Conservation (phyloP, 2,888 invertebrate genomes). For the Iselma pallidipennis region DNA sequence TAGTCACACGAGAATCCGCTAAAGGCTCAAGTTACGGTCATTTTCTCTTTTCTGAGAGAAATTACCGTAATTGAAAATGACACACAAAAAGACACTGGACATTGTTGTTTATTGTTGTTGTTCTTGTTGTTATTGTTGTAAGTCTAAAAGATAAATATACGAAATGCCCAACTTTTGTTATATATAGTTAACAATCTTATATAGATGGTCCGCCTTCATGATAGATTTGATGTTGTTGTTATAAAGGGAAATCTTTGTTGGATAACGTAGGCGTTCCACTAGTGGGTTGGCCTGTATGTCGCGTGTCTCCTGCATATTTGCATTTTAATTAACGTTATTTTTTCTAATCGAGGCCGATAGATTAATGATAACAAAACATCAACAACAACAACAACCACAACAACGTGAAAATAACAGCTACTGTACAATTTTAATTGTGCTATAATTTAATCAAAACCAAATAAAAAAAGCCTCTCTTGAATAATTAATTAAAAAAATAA, state of each 20-base stretch:
- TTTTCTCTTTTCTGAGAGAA: constrained; percentile 17
- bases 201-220: constrained; percentile 1
- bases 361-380: constrained; percentile 8
- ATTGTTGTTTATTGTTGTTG: background rate
- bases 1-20: constrained; percentile 5
- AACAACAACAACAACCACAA: constrained; percentile 15
- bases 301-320: constrained; percentile 18
- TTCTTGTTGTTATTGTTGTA: background rate
- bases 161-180: background rate
- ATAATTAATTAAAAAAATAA: background rate
- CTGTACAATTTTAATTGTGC: background rate
- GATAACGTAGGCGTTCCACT: background rate
- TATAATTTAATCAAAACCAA: background rate
- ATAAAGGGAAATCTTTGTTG: background rate
- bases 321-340: constrained; percentile 10
- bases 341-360: constrained; percentile 12
- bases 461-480: background rate
- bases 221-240: background rate
- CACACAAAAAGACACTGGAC: constrained; percentile 4
- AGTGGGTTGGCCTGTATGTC: constrained; percentile 7
- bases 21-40: constrained; percentile 25
- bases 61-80: constrained; percentile 21
- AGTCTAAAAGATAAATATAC: background rate
- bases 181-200: background rate
- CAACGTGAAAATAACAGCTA: constrained; percentile 15